Conservation (phyloP, 2,797 vertebrate genomes). For the Emys orbicularis region DNA sequence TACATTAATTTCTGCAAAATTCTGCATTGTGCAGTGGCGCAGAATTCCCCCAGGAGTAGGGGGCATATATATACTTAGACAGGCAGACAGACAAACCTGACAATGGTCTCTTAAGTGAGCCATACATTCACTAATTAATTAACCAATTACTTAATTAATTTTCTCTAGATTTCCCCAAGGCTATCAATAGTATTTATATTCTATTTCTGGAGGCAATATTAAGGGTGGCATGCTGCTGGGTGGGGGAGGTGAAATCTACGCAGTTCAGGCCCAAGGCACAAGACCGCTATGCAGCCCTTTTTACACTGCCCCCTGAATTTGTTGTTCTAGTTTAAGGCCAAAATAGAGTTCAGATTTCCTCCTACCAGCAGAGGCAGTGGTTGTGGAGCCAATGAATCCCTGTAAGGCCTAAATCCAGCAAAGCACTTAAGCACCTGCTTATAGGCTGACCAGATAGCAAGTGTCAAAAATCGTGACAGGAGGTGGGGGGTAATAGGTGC, state of each 20-base stretch:
- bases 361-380: not conserved
- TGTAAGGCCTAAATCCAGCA: not conserved
- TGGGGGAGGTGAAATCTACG: constrained; percentile 3
- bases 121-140: not conserved
- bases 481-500: no score
- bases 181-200: not conserved
- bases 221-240: not conserved
- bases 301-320: not conserved
- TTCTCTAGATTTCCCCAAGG: not conserved
- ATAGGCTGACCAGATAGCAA: no score
- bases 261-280: not conserved
- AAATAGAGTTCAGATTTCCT: not conserved
- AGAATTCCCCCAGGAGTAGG: no score
- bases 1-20: no score
- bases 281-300: not conserved
- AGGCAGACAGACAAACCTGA: not conserved
- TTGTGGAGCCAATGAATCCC: not conserved
- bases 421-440: not conserved
- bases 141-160: not conserved
- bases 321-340: not conserved
- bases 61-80: not conserved
- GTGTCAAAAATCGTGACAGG: no score
- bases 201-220: not conserved
- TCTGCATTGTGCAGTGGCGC: no score
- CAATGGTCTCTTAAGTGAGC: not conserved